These are phyloP conservation scores for Scaptomyza caliginosa DNA, from an alignment of 2,888 invertebrate species.

Conservation along the genomic window DNA sequence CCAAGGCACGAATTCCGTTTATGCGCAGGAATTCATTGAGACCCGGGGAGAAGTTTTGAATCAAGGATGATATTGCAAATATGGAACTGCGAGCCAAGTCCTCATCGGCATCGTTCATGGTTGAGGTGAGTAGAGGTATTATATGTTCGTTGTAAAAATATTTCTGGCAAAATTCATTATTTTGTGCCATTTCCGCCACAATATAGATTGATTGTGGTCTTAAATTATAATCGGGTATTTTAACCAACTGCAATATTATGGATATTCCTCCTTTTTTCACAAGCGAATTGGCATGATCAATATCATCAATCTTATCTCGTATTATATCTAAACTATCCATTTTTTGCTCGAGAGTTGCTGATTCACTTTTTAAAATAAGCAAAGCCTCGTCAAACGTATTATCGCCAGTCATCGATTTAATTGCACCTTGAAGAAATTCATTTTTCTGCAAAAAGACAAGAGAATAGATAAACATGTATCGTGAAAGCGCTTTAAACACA, in stretches of 20 bases:
- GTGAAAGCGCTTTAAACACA: no score
- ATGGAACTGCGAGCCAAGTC: conserved; percentile 55
- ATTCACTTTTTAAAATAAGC: conserved; percentile 26
- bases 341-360: conserved; percentile 44
- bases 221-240: conserved; percentile 85
- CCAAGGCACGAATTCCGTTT: conserved; percentile 45
- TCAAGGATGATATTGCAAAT: conserved; percentile 62
- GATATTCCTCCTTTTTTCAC: conserved; percentile 60
- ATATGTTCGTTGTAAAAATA: conserved; percentile 88
- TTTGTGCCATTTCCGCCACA: conserved; percentile 92
- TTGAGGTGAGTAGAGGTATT: conserved; percentile 85
- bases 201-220: conserved; percentile 88
- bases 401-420: conserved; percentile 53
- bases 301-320: conserved; percentile 62
- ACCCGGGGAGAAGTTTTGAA: conserved; percentile 61
- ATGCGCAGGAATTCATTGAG: conserved; percentile 51
- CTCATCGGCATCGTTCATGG: conserved; percentile 51
- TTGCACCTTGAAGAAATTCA: conserved; percentile 47
- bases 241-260: conserved; percentile 34
- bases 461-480: not conserved
- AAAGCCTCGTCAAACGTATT: conserved; percentile 53
- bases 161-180: conserved; percentile 92
- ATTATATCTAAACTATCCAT: conserved; percentile 44
- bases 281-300: conserved; percentile 60
- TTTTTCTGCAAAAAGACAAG: conserved; percentile 21